Conservation (phyloP, 23 tunicate species). For the Halocynthia roretzi region DNA sequence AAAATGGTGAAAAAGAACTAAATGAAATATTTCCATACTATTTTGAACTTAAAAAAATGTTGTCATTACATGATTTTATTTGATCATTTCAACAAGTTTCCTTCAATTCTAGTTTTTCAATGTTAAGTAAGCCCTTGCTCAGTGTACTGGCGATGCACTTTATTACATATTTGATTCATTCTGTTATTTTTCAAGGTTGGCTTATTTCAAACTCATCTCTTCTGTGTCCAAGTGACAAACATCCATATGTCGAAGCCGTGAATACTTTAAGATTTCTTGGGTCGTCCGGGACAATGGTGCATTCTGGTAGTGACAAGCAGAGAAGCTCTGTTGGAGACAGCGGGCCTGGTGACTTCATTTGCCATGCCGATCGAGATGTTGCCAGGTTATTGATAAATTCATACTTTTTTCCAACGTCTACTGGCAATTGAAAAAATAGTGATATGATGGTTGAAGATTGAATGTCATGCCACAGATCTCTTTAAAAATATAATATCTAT, state of each 20-base stretch:
- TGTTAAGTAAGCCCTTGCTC: neutral
- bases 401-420: too few relatives aligned
- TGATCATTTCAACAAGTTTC: neutral
- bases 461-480: too few relatives aligned
- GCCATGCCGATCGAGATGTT: conserved; percentile 19
- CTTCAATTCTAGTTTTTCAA: neutral
- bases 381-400: neutral
- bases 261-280: conserved; percentile 7
- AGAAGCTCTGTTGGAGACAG: neutral
- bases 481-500: too few relatives aligned
- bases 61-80: too few relatives aligned
- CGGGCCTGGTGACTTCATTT: conserved; percentile 17
- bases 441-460: too few relatives aligned
- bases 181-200: conserved; percentile 39
- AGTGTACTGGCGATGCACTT: too few relatives aligned
- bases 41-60: too few relatives aligned
- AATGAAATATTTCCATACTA: too few relatives aligned
- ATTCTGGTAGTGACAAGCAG: neutral
- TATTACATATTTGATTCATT: neutral
- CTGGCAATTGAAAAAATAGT: too few relatives aligned
- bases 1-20: too few relatives aligned
- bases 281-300: conserved; percentile 1
- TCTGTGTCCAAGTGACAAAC: conserved; percentile 33
- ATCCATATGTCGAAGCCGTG: conserved; percentile 21
- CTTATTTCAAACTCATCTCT: conserved; percentile 48